Evolutionary conservation across 2,113 vertebrate genomes (phyloP).

Genomic region (Porphyrio hochstetteri): DNA sequence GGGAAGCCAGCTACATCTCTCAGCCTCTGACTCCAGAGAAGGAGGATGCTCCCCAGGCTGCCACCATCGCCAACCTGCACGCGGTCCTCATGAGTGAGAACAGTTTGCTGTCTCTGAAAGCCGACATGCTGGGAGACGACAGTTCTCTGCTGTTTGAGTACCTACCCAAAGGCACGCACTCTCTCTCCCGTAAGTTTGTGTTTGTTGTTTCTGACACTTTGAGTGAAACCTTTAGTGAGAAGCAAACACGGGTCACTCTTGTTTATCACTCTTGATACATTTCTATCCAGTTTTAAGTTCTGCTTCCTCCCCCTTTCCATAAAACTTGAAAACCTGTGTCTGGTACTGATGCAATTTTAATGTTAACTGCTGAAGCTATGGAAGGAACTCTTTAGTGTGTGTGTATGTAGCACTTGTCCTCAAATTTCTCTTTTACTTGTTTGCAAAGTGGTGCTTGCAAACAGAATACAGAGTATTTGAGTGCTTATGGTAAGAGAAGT

Average conservation of each 20-base stretch:
- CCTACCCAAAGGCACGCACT: constrained; percentile 93
- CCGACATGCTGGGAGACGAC: constrained; percentile 92
- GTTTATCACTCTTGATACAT: background rate
- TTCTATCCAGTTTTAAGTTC: background rate
- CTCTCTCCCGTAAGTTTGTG: constrained; percentile 91
- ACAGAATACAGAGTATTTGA: background rate
- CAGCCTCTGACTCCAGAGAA: constrained; percentile 81
- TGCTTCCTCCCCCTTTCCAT: background rate
- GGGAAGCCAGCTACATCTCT: constrained; percentile 83
- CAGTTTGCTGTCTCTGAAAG: constrained; percentile 94
- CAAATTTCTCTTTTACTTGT: background rate
- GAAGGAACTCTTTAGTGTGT: background rate
- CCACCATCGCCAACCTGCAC: constrained; percentile 91
- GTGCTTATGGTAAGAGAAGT: background rate
- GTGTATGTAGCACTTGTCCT: background rate
- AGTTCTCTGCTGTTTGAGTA: constrained; percentile 95
- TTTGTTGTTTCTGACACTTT: background rate
- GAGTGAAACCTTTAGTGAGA: background rate
- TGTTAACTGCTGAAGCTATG: background rate
- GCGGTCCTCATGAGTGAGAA: constrained; percentile 97
- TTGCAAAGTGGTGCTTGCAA: background rate
- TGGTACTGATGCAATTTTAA: background rate
- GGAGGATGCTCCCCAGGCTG: constrained; percentile 83
- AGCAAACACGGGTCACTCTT: background rate
- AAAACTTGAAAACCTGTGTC: background rate